These are phyloP conservation scores for Agrochola litura DNA, from an alignment of 2,888 invertebrate species.

Conservation along the genomic window DNA sequence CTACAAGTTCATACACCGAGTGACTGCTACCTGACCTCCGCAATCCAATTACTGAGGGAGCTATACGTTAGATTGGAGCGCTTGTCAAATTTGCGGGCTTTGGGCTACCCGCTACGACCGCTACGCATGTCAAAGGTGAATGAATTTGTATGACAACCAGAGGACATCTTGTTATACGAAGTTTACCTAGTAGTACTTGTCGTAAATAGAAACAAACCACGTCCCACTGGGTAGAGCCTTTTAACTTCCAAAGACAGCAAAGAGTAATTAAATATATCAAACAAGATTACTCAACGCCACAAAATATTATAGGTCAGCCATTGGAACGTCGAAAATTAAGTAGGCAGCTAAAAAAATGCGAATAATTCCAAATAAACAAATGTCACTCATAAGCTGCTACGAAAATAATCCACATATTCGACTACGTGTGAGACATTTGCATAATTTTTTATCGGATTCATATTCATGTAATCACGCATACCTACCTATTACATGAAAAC, in stretches of 20 bases:
- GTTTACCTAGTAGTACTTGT: neutral
- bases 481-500: slow-evolving; percentile 58
- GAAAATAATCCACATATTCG: slow-evolving; percentile 50
- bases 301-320: slow-evolving; percentile 34
- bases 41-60: slow-evolving; percentile 39
- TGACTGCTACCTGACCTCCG: slow-evolving; percentile 33
- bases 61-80: slow-evolving; percentile 30
- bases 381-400: slow-evolving; percentile 36
- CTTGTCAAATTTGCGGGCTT: slow-evolving; percentile 45
- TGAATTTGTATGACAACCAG: slow-evolving; percentile 24
- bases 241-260: neutral
- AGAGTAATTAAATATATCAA: slow-evolving; percentile 1
- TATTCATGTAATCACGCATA: slow-evolving; percentile 62
- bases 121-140: slow-evolving; percentile 44
- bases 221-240: neutral
- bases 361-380: slow-evolving; percentile 49
- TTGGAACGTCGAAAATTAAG: slow-evolving; percentile 30
- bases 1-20: slow-evolving; percentile 25
- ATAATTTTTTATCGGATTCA: slow-evolving; percentile 52
- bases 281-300: slow-evolving; percentile 11
- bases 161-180: slow-evolving; percentile 10
- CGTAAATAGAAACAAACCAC: neutral
- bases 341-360: slow-evolving; percentile 26
- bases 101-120: slow-evolving; percentile 10
- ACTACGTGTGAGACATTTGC: slow-evolving; percentile 43